Percentiles rank a stretch among this genome's conserved stretches.
These are phyloP conservation scores for Chrysolina americana DNA, from an alignment of 2,888 invertebrate species.

Conservation along the genomic window DNA sequence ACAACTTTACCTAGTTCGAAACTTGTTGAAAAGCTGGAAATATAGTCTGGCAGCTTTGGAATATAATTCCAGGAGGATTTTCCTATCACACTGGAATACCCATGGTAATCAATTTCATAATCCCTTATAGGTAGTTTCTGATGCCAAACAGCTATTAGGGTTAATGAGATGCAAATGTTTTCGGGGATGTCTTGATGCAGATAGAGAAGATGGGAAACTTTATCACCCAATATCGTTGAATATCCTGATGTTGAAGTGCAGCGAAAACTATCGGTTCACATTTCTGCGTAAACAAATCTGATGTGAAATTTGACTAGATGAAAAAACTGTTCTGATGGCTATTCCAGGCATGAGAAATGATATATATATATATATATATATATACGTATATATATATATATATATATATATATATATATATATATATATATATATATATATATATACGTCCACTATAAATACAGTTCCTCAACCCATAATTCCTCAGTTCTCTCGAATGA, in stretches of 20 bases:
- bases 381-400: too few relatives aligned
- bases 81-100: slow-evolving; percentile 6
- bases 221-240: not conserved
- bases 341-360: too few relatives aligned
- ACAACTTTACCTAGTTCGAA: not conserved
- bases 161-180: slow-evolving; percentile 19
- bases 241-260: not conserved
- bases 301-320: too few relatives aligned
- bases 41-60: not conserved
- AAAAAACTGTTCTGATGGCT: too few relatives aligned
- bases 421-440: too few relatives aligned
- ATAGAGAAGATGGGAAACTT: slow-evolving; percentile 4
- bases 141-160: slow-evolving; percentile 14
- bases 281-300: not conserved
- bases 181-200: slow-evolving; percentile 1
- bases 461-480: too few relatives aligned
- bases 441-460: too few relatives aligned
- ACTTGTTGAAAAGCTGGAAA: not conserved
- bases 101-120: slow-evolving; percentile 11
- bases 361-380: too few relatives aligned
- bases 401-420: too few relatives aligned
- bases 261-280: not conserved
- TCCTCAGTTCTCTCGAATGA: too few relatives aligned
- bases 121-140: slow-evolving; percentile 12
- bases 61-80: slow-evolving; percentile 1